Conservation (phyloP, 2,888 invertebrate genomes). For the Gonocerus acuteangulatus region DNA sequence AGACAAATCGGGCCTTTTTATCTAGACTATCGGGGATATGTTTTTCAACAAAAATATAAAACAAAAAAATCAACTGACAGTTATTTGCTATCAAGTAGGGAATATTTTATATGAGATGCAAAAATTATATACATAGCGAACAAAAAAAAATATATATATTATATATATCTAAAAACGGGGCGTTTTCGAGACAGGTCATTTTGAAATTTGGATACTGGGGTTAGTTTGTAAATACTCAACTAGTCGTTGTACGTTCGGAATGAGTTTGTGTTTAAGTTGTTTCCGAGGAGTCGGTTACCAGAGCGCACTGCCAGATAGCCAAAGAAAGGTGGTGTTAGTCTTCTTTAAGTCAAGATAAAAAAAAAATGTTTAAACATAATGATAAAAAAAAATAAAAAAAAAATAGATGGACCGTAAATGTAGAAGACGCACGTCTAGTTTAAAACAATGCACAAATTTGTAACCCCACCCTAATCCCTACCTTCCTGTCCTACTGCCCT, state of each 20-base stretch:
- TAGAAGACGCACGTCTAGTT: conserved; percentile 34
- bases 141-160: background rate
- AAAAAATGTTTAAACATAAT: conserved; percentile 14
- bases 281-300: conserved; percentile 9
- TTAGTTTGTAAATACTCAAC: conserved; percentile 12
- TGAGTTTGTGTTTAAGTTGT: conserved; percentile 12
- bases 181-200: conserved; percentile 13
- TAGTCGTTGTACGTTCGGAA: conserved; percentile 10
- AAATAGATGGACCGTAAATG: conserved; percentile 33
- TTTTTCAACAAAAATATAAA: conserved; percentile 19
- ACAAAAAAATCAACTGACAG: background rate
- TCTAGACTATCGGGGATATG: background rate
- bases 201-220: conserved; percentile 2
- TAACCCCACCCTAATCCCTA: conserved; percentile 4
- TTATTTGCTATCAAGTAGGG: conserved; percentile 22
- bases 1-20: background rate
- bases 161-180: conserved; percentile 20
- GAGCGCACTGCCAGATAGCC: conserved; percentile 18
- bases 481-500: background rate
- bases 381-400: conserved; percentile 16
- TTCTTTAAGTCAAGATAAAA: conserved; percentile 6
- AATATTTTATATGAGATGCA: conserved; percentile 20
- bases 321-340: conserved; percentile 3
- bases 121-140: conserved; percentile 9
- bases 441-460: conserved; percentile 33